Percentiles rank a stretch among this genome's conserved stretches.
phyloP scores from a whole-genome alignment of 1,140 invertebrate species.

The Harpegnathos saltator region DNA sequence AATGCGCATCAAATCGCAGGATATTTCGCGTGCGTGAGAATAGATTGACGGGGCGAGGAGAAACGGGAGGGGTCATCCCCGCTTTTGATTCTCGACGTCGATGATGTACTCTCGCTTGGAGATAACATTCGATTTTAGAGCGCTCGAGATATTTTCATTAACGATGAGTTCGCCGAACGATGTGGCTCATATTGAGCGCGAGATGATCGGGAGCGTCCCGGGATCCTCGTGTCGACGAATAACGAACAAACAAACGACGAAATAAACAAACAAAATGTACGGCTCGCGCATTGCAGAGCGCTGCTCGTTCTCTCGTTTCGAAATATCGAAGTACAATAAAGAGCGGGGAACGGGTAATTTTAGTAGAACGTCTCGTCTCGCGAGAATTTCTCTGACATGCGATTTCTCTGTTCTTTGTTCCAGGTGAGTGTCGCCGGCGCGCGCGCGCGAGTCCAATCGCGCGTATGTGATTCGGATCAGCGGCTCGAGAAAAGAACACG shows the following conservation, averaged over 20 bases:
- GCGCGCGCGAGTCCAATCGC: conserved; percentile 3
- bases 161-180: too few species aligned
- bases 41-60: too few species aligned
- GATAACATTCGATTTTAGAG: too few species aligned
- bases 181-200: too few species aligned
- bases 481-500: conserved; percentile 47
- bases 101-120: too few species aligned
- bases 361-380: neutral
- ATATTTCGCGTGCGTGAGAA: too few species aligned
- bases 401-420: conserved; percentile 57
- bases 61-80: too few species aligned
- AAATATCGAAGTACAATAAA: neutral
- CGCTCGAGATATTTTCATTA: too few species aligned
- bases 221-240: neutral
- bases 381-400: conserved; percentile 26
- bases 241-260: too few species aligned
- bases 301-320: neutral
- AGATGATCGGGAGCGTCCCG: too few species aligned
- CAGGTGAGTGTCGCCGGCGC: conserved; percentile 44
- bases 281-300: neutral
- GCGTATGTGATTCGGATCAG: conserved; percentile 40
- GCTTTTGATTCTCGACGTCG: too few species aligned
- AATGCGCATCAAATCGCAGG: too few species aligned
- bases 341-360: conserved; percentile 1
- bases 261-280: neutral